Conservation (phyloP, 2,113 vertebrate genomes). For the Lepisosteus osseus region DNA sequence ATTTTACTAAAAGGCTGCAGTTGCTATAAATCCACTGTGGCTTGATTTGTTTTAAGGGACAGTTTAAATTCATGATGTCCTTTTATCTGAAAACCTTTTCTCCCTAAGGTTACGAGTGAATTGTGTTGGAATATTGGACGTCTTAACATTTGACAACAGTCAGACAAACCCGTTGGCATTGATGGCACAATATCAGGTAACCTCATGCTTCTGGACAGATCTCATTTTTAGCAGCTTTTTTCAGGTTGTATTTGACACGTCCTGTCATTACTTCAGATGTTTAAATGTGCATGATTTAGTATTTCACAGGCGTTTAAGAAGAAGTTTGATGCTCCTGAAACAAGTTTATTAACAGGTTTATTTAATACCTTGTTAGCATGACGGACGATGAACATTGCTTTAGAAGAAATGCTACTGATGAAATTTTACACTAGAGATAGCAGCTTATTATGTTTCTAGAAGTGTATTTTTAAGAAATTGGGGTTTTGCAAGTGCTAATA, state of each 20-base stretch:
- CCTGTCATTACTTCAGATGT: background rate
- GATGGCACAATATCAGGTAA: conserved; percentile 98
- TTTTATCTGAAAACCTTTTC: conserved; percentile 9
- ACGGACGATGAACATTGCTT: too few species aligned
- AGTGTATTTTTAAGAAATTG: too few species aligned
- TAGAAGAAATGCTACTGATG: too few species aligned
- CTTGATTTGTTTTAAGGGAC: too few species aligned
- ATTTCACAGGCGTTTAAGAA: background rate
- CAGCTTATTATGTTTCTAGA: too few species aligned
- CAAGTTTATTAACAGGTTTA: background rate
- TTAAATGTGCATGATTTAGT: background rate
- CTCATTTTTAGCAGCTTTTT: background rate
- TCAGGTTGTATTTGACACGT: background rate
- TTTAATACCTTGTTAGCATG: background rate
- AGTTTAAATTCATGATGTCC: too few species aligned
- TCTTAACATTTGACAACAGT: conserved; percentile 98
- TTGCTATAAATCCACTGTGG: too few species aligned
- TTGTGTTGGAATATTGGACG: conserved; percentile 94
- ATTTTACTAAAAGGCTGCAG: too few species aligned
- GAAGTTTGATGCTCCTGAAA: too few species aligned
- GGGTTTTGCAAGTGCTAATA: too few species aligned
- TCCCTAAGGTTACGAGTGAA: conserved; percentile 89
- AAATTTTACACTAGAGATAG: too few species aligned
- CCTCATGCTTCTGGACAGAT: background rate
- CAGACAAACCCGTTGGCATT: conserved; percentile 95